Evolutionary conservation across 2,797 vertebrate genomes (phyloP), one percentile per base, ranked within the genome.

Genomic region (Phataginus tricuspis): DNA sequence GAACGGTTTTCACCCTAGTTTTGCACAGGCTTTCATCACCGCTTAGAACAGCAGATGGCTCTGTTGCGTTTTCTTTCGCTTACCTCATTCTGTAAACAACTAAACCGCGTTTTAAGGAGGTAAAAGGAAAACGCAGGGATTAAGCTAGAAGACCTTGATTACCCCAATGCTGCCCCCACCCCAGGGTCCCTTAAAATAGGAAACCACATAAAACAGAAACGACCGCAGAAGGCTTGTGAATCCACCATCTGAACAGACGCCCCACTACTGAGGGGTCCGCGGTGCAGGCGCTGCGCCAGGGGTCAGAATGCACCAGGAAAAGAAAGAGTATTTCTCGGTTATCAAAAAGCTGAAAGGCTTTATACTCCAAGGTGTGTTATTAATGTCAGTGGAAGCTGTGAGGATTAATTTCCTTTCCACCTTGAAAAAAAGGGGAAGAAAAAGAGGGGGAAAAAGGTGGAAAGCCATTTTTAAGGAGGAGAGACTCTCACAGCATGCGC

Each of bases 11-110:
- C 92, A 15, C 74, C 77, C 57, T 95, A 31, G 94, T 93, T 96
- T 37, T 51, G 88, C 72, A 79, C 94, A 92, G 78, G 71, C 98
- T 98, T 99, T 99, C 98, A 99, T 99, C 99, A 98, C 99, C 98
- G 97, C 71, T 98, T 99, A 99, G 98, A 99, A 99, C 99, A 99
- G 99, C 99, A 99, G 99, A 99, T 99, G 99, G 99, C 99, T 99
- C 99, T 99, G 99, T 99, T 99, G 99, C 99, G 99, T 99, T 99
- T 99, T 99, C 98, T 97, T 98, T 98, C 96, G 63, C 97, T 97
- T 98, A 97, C 82, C 96, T 98, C 97, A 92, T 53, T 94, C 96
- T 95, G 97, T 98, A 98, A 98, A 98, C 98, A 98, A 97, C 97
- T 89, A 96, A 96, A 95, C 86, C 90, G 94, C 31, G 64, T 98